Evolutionary conservation across 2,797 vertebrate genomes (phyloP).

Genomic region (Hippopotamyrus pictus): DNA sequence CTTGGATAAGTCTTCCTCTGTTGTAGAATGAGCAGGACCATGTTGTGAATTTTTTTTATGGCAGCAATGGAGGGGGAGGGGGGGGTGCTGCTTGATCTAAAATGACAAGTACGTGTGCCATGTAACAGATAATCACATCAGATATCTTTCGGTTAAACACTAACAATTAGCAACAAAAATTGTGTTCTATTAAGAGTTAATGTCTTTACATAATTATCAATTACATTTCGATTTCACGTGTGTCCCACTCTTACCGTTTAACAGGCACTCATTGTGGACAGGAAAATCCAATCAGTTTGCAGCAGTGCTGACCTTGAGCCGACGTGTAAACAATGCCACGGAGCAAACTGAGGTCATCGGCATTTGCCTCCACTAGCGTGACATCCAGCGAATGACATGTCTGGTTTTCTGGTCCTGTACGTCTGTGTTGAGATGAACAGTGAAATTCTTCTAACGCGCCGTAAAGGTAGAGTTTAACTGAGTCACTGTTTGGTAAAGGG

Average conservation of each 20-base stretch:
- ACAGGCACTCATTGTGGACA: neutral
- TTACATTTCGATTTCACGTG: conserved; percentile 4
- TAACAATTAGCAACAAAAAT: neutral
- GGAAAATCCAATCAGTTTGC: conserved; percentile 1
- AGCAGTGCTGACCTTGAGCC: neutral
- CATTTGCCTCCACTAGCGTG: neutral
- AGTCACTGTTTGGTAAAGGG: conserved; percentile 7
- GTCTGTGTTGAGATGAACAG: neutral
- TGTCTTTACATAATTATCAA: conserved; percentile 15
- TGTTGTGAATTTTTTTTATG: neutral
- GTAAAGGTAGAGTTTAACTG: neutral
- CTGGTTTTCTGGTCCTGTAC: neutral
- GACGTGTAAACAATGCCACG: neutral
- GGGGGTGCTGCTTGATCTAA: neutral
- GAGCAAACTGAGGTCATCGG: neutral
- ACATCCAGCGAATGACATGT: neutral
- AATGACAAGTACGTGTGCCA: neutral
- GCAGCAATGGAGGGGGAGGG: neutral
- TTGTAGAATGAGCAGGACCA: neutral
- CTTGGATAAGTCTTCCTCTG: neutral
- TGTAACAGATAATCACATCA: conserved; percentile 1
- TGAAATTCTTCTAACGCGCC: neutral
- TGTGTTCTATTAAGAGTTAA: conserved; percentile 12
- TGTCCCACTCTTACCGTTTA: neutral
- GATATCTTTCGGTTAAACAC: neutral